Evolutionary conservation across 1,140 invertebrate species (phyloP), one percentile per base, ranked within the genome.

Genomic region (Brachionus calyciflorus): DNA sequence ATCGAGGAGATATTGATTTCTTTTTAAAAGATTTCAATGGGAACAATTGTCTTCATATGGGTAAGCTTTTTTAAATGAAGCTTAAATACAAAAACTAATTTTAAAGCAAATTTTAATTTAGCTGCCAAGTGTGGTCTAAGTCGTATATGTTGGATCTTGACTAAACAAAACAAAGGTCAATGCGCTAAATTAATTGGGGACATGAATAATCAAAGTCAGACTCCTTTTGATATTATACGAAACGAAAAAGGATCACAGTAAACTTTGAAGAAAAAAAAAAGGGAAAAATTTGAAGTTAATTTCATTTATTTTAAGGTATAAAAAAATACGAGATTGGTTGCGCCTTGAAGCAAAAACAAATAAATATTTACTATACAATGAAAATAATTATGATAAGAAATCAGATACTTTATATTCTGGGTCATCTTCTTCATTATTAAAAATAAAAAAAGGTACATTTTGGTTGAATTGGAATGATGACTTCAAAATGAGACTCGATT

Each of bases 11-110:
- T 9, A 33, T 73, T 0, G 69, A 73, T 28, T 49, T 37, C 41
- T 73, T 37, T 53, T 19, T 41, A 10, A 33, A 49, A 21, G 69
- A 73, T 40, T 51, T 55, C 26, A 73, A 73, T 55, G 69, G 69
- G 28, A 73, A 73, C 14, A 73, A 44, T 51, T 73, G 69, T 41
- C 21, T 73, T 10, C 69, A 73, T 24, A 73, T 73, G 69, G 60
- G 60, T 65, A 30, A 12, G 30, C 6, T 44, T 60, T 60, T 4
- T n/a, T n/a, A 33, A 2, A 17, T 57, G 26, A 28, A 63, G 19
- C 33, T 10, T 19, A 37, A 1, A 26, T 5, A 37, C 33, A 37
- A 37, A 37, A 37, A 37, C n/a, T n/a, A n/a, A n/a, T n/a, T n/a
- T n/a, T n/a, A n/a, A n/a, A n/a, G n/a, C n/a, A n/a, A n/a, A n/a